Base-by-base conservation (phyloP, 2,113 vertebrate genomes). In the Onychostruthus taczanowskii region DNA sequence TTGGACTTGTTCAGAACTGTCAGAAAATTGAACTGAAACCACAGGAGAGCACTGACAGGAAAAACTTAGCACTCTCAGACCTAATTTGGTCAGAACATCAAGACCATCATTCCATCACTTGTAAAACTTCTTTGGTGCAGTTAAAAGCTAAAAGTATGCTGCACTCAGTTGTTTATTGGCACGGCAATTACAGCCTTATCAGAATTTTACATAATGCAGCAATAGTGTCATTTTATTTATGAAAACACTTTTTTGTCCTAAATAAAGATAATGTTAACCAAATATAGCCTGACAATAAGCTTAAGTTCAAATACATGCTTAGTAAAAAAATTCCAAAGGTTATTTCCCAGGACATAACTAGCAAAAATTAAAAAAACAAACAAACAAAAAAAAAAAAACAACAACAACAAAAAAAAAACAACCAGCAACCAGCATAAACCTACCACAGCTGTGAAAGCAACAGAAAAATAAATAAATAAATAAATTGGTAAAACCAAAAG, bases 21-120 rank as follows among this genome's bases (percentile, higher is more conserved):
- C 90, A 92, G 80, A 90, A 95, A 95, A 96, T 81, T 78, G 94
- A 93, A 81, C 52, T 47, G 46, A 80, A 95, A 22, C 64, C 76
- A 74, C 79, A 43, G 79, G 90, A 90, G 64, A 97, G 30, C 53
- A 67, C 52, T 64, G 68, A 81, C 73, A 78, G 52, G n/a, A 39
- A 84, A 86, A 96, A 80, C 39, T 46, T 53, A 26, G 75, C 2
- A 1, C 27, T 62, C 73, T 77, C 39, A 66, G 31, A 47, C 80
- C 44, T 78, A 70, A 94, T 90, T 64, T 70, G 28, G 26, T 72
- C 37, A 75, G 22, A 37, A 81, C 28, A 90, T 61, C 35, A 84
- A 49, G 31, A 73, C 64, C 44, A 81, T 70, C 27, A 58, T 49
- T 89, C 49, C 26, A 62, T 46, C 75, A 83, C 33, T 63, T 63